These are phyloP conservation scores for Coreoperca whiteheadi DNA, from an alignment of 2,113 vertebrate species.

Conservation along the genomic window DNA sequence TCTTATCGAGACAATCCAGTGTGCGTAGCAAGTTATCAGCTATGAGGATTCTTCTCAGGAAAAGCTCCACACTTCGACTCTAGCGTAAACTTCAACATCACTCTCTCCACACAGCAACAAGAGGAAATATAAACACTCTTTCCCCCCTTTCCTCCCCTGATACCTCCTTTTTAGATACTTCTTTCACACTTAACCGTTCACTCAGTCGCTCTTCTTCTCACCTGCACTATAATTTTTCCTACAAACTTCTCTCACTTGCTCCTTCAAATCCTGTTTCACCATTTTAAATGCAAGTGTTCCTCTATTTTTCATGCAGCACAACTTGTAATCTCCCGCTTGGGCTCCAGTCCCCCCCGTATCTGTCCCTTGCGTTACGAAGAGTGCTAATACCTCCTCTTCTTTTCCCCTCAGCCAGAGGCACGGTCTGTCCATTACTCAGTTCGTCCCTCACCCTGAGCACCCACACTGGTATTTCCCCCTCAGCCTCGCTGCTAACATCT, in stretches of 20 bases:
- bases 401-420: slow-evolving; percentile 10
- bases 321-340: slow-evolving; percentile 29
- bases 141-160: not conserved
- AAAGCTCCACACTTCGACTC: slow-evolving; percentile 42
- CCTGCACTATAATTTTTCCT: slow-evolving; percentile 42
- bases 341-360: not conserved
- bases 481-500: slow-evolving; percentile 37
- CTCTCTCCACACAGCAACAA: slow-evolving; percentile 38
- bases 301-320: slow-evolving; percentile 7
- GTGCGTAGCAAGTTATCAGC: not conserved
- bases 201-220: slow-evolving; percentile 35
- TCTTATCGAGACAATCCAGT: slow-evolving; percentile 12
- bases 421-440: slow-evolving; percentile 48
- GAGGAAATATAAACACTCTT: slow-evolving; percentile 54
- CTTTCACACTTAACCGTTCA: slow-evolving; percentile 19
- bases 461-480: slow-evolving; percentile 39
- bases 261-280: slow-evolving; percentile 31
- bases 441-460: slow-evolving; percentile 6
- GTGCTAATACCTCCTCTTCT: slow-evolving; percentile 30
- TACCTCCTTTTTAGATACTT: slow-evolving; percentile 20
- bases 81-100: slow-evolving; percentile 52
- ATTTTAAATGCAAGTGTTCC: slow-evolving; percentile 45
- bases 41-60: slow-evolving; percentile 24
- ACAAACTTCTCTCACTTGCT: slow-evolving; percentile 25
- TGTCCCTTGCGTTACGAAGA: slow-evolving; percentile 5